A percentile compares a stretch with the other conserved stretches of the same genome.
These are phyloP conservation scores for Chymomyza procnemis DNA, from an alignment of 2,888 invertebrate genomes.

Conservation along the genomic window DNA sequence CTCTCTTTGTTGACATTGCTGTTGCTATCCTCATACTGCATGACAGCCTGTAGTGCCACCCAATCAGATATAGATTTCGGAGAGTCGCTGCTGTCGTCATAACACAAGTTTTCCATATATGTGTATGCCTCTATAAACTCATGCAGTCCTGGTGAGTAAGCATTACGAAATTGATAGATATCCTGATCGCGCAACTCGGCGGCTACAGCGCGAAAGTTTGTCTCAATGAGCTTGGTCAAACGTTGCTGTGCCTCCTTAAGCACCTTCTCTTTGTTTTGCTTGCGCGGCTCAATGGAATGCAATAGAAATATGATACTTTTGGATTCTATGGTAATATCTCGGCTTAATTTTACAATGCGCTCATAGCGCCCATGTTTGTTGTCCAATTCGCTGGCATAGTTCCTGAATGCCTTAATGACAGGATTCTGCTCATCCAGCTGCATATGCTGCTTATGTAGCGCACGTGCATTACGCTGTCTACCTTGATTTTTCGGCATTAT, in stretches of 20 bases:
- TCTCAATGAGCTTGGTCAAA: conserved; percentile 81
- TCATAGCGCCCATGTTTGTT: conserved; percentile 90
- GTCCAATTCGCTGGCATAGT: conserved; percentile 84
- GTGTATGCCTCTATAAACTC: conserved; percentile 93
- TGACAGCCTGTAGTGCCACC: conserved; percentile 80
- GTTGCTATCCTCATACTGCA: conserved; percentile 77
- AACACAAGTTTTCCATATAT: conserved; percentile 84
- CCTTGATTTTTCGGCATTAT: conserved; percentile 13
- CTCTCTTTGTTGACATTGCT: conserved; percentile 11
- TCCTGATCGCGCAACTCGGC: conserved; percentile 86
- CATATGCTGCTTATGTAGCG: conserved; percentile 32
- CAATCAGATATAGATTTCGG: conserved; percentile 82
- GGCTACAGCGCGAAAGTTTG: conserved; percentile 84
- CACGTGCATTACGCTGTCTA: conserved; percentile 44
- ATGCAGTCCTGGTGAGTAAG: conserved; percentile 84
- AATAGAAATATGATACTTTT: conserved; percentile 92
- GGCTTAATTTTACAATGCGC: conserved; percentile 87
- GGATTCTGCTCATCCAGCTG: conserved; percentile 71
- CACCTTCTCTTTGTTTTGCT: conserved; percentile 80
- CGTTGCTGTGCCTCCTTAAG: conserved; percentile 84
- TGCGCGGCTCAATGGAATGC: conserved; percentile 84
- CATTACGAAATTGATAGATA: conserved; percentile 83
- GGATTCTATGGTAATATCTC: conserved; percentile 93
- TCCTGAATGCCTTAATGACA: conserved; percentile 80
- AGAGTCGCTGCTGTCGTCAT: conserved; percentile 54